Evolutionary conservation across 2,113 vertebrate genomes (phyloP), one percentile per base, ranked within the genome.

Genomic region (Typhlomys cinereus): DNA sequence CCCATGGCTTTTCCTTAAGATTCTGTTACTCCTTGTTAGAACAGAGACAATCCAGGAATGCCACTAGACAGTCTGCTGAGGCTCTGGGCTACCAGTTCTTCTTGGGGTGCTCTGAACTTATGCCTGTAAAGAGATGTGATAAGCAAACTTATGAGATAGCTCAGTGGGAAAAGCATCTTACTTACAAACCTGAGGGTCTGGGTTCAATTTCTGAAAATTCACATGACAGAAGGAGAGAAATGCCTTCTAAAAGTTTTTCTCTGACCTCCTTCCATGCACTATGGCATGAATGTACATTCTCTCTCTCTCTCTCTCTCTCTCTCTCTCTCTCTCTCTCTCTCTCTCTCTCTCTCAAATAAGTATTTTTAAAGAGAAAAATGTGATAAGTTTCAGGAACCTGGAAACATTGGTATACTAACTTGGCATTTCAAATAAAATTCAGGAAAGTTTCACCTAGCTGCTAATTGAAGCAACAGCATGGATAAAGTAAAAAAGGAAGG

Each of bases 381-480:
- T 23, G 13, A 29, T 70, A 67, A 25, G 57, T 70, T 71, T 79
- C 83, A 89, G 52, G 67, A 86, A n/a, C 14, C 64, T 69, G 31
- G 62, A n/a, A 69, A 85, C 69, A 21, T 21, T 4, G n/a, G 84
- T 86, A 39, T 84, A 12, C 36, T 44, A 82, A 34, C 14, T 69
- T 69, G 36, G 46, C 69, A 85, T 61, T 66, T 75, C 54, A 46
- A 79, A 85, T 27, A 84, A 46, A 91, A 89, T 89, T 76, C 29
- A 57, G 52, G 44, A 59, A 95, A 34, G n/a, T 87, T 67, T 74
- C 29, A 44, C 17, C 29, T 21, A 46, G 9, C 18, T 83, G n/a
- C 61, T 69, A 36, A 44, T 29, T 86, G 62, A 91, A 69, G 25
- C 25, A n/a, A 54, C 5, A 17, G 4, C 6, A 0, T 44, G 10